Evolutionary conservation across 1,140 invertebrate genomes (phyloP).

Genomic region (Trichogramma pretiosum): DNA sequence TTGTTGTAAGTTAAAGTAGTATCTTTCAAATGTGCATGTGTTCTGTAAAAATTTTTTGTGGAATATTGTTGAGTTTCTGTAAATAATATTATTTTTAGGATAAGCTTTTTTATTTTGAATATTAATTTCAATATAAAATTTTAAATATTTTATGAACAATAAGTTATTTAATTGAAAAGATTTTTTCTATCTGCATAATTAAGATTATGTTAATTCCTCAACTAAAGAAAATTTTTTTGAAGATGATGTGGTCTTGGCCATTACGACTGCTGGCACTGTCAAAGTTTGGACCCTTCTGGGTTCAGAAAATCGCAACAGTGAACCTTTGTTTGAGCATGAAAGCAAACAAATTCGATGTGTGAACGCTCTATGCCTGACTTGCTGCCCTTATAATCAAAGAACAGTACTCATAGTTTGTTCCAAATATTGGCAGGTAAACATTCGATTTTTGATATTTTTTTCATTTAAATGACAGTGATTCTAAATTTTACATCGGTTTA

Average conservation of each 20-base stretch:
- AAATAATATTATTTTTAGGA: no score
- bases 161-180: no score
- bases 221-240: slow-evolving; percentile 25
- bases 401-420: slow-evolving; percentile 94
- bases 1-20: no score
- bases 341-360: slow-evolving; percentile 92
- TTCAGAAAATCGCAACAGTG: slow-evolving; percentile 75
- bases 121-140: no score
- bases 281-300: slow-evolving; percentile 95
- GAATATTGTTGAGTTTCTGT: no score
- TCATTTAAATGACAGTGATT: slow-evolving; percentile 1
- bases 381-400: slow-evolving; percentile 90
- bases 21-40: no score
- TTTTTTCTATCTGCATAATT: slow-evolving; percentile 5
- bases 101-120: no score
- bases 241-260: slow-evolving; percentile 93
- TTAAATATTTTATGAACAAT: no score
- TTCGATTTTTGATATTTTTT: background rate
- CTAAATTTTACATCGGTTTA: slow-evolving; percentile 36
- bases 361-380: slow-evolving; percentile 87
- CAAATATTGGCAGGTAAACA: slow-evolving; percentile 89
- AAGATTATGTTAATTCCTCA: no score
- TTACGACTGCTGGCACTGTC: slow-evolving; percentile 93
- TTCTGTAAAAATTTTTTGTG: no score
- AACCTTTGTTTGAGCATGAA: slow-evolving; percentile 93